A percentile compares a stretch with the other conserved stretches of the same genome.
Evolutionary conservation across 2,797 vertebrate species (phyloP).

Genomic region (Pristis pectinata): DNA sequence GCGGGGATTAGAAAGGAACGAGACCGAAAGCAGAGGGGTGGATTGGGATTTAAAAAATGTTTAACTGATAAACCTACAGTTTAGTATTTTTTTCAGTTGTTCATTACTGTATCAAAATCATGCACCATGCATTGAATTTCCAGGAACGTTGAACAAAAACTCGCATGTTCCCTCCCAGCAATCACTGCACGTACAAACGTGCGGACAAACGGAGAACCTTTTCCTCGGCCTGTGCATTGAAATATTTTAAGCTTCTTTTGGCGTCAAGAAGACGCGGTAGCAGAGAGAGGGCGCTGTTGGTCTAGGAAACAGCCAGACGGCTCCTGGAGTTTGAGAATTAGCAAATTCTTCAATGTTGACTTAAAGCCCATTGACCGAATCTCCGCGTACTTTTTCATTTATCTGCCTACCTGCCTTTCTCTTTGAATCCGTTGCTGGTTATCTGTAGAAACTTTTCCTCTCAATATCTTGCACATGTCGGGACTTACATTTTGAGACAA

Average conservation of each 20-base stretch:
- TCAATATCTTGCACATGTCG: constrained; percentile 40
- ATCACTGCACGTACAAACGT: too few species aligned
- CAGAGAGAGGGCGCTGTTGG: constrained; percentile 33
- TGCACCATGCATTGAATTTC: not conserved
- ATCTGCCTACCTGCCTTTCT: constrained; percentile 3
- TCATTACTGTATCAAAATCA: not conserved
- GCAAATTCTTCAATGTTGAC: constrained; percentile 9
- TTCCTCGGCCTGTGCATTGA: not conserved
- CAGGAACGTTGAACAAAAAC: not conserved
- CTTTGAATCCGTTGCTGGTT: not conserved
- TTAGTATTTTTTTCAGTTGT: not conserved
- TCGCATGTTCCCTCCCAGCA: not conserved
- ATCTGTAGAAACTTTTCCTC: not conserved
- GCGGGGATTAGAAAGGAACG: too few species aligned
- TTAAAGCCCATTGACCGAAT: not conserved
- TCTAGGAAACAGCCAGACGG: not conserved
- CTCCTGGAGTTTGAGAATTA: not conserved
- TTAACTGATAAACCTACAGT: not conserved
- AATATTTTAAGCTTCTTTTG: not conserved
- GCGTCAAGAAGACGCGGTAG: not conserved
- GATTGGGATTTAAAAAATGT: not conserved
- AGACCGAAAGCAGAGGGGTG: too few species aligned
- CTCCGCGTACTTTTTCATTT: not conserved
- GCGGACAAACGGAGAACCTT: not conserved
- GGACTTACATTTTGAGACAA: constrained; percentile 42